A percentile compares a stretch with the other conserved stretches of the same genome.
Conservation (phyloP, 2,888 invertebrate genomes). For the Alloplasta piceator region DNA sequence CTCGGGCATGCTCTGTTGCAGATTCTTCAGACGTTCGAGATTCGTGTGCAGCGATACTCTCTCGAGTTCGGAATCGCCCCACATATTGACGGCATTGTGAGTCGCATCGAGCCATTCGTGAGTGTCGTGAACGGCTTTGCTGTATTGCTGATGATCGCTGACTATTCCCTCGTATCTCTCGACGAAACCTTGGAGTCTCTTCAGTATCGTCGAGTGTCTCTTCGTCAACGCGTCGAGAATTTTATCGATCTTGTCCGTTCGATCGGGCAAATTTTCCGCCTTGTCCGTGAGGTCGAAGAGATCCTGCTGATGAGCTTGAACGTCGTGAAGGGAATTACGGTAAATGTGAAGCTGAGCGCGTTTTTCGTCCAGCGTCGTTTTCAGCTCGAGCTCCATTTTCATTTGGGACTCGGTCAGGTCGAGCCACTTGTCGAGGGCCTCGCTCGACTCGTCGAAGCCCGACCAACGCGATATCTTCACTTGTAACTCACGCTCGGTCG, state of each 20-base stretch:
- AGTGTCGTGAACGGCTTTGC: slow-evolving; percentile 93
- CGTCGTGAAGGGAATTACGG: slow-evolving; percentile 92
- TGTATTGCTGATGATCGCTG: slow-evolving; percentile 94
- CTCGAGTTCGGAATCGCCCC: slow-evolving; percentile 93
- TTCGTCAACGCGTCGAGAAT: slow-evolving; percentile 88
- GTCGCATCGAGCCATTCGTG: slow-evolving; percentile 95
- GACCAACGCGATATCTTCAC: slow-evolving; percentile 94
- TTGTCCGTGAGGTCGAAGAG: slow-evolving; percentile 92
- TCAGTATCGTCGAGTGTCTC: slow-evolving; percentile 89
- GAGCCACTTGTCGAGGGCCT: slow-evolving; percentile 92
- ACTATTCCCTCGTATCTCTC: slow-evolving; percentile 95
- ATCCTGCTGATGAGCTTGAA: slow-evolving; percentile 93
- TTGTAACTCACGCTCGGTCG: slow-evolving; percentile 91
- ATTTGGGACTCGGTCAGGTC: slow-evolving; percentile 90
- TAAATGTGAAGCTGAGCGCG: slow-evolving; percentile 94
- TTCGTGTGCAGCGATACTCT: slow-evolving; percentile 94
- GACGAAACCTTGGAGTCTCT: slow-evolving; percentile 90
- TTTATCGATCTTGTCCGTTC: slow-evolving; percentile 89
- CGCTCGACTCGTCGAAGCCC: slow-evolving; percentile 94
- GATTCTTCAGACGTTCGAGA: slow-evolving; percentile 91
- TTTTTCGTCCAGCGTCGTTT: slow-evolving; percentile 95
- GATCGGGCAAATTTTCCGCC: slow-evolving; percentile 91
- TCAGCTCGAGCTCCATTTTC: slow-evolving; percentile 91
- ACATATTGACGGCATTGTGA: slow-evolving; percentile 91
- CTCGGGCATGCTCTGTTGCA: slow-evolving; percentile 91